These are phyloP conservation scores for Ranitomeya imitator DNA, from an alignment of 2,113 vertebrate genomes.

Conservation along the genomic window DNA sequence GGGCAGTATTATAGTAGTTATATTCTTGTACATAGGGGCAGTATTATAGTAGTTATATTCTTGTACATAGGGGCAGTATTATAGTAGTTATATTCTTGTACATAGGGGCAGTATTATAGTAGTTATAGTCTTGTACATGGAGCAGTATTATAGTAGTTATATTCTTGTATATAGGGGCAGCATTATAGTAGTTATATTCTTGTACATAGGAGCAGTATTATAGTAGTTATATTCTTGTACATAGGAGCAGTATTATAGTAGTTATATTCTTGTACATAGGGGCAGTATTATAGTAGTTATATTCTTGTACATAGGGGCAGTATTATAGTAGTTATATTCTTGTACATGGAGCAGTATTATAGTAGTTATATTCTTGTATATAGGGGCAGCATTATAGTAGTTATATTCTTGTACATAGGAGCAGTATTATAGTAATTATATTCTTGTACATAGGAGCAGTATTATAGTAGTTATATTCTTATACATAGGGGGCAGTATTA, in stretches of 20 bases:
- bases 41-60: neutral
- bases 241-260: neutral
- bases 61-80: neutral
- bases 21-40: neutral
- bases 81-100: conserved; percentile 6
- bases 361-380: neutral
- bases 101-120: neutral
- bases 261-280: neutral
- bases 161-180: neutral
- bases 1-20: neutral
- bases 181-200: neutral
- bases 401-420: neutral
- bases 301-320: neutral
- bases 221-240: conserved; percentile 2
- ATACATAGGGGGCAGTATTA: neutral
- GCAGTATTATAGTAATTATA: neutral
- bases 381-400: neutral
- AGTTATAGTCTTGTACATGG: neutral
- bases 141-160: neutral
- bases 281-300: neutral
- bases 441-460: neutral
- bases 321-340: conserved; percentile 13
- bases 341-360: neutral
- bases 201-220: neutral
- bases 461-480: conserved; percentile 10